Percentiles rank a stretch among this genome's conserved stretches.
These are phyloP conservation scores for Seira ritae DNA, from an alignment of 2,888 invertebrate species.

Conservation along the genomic window DNA sequence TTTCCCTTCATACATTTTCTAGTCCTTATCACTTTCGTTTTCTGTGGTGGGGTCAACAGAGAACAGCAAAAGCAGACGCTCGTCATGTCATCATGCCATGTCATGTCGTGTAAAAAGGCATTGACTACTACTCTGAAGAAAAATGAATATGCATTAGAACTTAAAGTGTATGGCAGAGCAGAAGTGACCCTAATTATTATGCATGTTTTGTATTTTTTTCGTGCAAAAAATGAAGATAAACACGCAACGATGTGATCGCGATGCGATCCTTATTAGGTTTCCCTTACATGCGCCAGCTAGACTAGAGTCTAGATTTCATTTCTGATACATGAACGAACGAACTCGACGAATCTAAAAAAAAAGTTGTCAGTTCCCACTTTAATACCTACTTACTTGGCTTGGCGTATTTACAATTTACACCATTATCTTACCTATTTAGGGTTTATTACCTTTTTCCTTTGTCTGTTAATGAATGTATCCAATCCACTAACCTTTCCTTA, in stretches of 20 bases:
- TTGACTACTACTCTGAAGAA: too few relatives aligned
- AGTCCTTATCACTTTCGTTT: too few relatives aligned
- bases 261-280: constrained; percentile 9
- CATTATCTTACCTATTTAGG: constrained; percentile 4
- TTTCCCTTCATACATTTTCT: too few relatives aligned
- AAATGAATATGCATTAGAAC: constrained; percentile 8
- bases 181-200: not conserved
- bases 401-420: too few relatives aligned
- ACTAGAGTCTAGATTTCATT: not conserved
- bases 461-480: not conserved
- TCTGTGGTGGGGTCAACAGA: too few relatives aligned
- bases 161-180: not conserved
- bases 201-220: not conserved
- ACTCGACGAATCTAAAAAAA: not conserved
- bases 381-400: not conserved
- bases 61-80: too few relatives aligned
- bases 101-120: too few relatives aligned
- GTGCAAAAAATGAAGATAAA: not conserved
- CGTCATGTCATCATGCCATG: too few relatives aligned
- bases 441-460: constrained; percentile 3
- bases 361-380: not conserved
- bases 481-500: not conserved
- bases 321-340: not conserved
- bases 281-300: not conserved
- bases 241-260: constrained; percentile 7